A percentile compares a stretch with the other conserved stretches of the same genome.
These are phyloP conservation scores for Choloepus hoffmanni DNA, from an alignment of 2,113 vertebrate species.

Conservation along the genomic window DNA sequence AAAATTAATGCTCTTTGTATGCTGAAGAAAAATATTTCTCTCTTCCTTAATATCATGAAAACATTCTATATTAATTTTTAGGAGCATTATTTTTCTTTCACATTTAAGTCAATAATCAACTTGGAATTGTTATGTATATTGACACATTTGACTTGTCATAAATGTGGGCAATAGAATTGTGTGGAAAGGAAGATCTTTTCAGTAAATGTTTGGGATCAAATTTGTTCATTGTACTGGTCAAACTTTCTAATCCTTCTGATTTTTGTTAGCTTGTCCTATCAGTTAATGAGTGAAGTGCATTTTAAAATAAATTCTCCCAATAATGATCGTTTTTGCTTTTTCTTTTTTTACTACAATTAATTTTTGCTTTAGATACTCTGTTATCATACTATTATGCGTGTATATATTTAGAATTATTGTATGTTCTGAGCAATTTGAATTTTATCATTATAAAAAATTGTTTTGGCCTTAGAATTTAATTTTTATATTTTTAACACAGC, in stretches of 20 bases:
- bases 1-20: too few relatives aligned
- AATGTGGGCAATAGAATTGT: too few relatives aligned
- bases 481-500: neutral
- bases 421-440: neutral
- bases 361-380: neutral
- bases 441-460: neutral
- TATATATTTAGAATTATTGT: neutral
- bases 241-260: neutral
- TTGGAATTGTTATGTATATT: too few relatives aligned
- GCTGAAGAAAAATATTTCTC: too few relatives aligned
- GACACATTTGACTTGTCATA: too few relatives aligned
- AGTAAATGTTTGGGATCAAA: neutral
- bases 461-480: neutral
- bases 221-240: neutral
- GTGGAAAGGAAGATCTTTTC: too few relatives aligned
- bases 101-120: too few relatives aligned
- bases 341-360: neutral
- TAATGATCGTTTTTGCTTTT: neutral
- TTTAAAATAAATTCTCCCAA: neutral
- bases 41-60: too few relatives aligned
- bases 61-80: too few relatives aligned
- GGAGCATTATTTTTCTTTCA: too few relatives aligned
- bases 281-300: too few relatives aligned
- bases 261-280: neutral
- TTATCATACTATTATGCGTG: neutral